Evolutionary conservation across 2,113 vertebrate genomes (phyloP).

Genomic region (Oryzias javanicus): DNA sequence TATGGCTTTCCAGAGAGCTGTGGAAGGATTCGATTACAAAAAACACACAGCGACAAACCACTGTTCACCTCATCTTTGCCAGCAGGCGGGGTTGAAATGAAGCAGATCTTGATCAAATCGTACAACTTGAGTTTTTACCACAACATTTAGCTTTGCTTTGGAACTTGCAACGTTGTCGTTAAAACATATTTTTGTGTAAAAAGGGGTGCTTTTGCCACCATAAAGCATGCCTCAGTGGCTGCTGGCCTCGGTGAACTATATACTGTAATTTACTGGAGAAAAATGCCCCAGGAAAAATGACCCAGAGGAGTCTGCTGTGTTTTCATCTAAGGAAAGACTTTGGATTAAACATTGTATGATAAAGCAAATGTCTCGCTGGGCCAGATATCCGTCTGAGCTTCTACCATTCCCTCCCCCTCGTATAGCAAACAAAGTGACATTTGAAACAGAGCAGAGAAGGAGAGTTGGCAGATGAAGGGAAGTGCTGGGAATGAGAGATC

Average conservation of each 20-base stretch:
- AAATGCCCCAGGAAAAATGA: constrained; percentile 38
- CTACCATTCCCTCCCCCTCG: constrained; percentile 44
- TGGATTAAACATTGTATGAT: constrained; percentile 70
- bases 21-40: constrained; percentile 67
- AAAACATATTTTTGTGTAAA: constrained; percentile 14
- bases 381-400: constrained; percentile 55
- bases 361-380: constrained; percentile 53
- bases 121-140: constrained; percentile 31
- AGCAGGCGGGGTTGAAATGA: constrained; percentile 23
- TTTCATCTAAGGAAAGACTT: constrained; percentile 48
- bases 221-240: constrained; percentile 24
- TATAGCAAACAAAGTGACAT: constrained; percentile 74
- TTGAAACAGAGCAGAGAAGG: constrained; percentile 67
- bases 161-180: constrained; percentile 12
- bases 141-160: constrained; percentile 28
- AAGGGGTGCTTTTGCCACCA: constrained; percentile 29
- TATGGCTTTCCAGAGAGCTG: constrained; percentile 61
- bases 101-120: constrained; percentile 26
- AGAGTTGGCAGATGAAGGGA: constrained; percentile 51
- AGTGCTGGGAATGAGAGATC: constrained; percentile 40
- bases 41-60: constrained; percentile 40
- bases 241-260: constrained; percentile 32
- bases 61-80: constrained; percentile 32
- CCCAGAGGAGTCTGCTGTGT: constrained; percentile 47
- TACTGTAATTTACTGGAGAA: constrained; percentile 53